These are phyloP conservation scores for Ammospiza nelsoni DNA, from an alignment of 2,113 vertebrate genomes.

Conservation along the genomic window DNA sequence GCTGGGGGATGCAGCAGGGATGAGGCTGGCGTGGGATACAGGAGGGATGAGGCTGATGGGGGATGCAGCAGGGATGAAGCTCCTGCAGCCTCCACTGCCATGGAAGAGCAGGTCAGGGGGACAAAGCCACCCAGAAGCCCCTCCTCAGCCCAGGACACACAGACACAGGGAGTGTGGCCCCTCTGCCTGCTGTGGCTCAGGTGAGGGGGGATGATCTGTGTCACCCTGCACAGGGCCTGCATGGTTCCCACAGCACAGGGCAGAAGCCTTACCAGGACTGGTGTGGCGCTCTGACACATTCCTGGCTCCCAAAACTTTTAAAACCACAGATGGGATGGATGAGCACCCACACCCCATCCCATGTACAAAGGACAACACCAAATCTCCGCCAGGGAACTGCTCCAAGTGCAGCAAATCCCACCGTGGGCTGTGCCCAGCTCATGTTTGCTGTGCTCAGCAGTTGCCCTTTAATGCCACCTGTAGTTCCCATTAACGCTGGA, in stretches of 20 bases:
- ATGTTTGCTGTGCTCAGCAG: background rate
- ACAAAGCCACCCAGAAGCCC: background rate
- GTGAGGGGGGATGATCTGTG: fast-evolving
- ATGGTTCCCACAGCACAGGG: fast-evolving
- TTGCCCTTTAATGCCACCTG: background rate
- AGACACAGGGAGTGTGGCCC: background rate
- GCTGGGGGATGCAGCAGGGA: background rate
- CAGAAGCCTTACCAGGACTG: background rate
- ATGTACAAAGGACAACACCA: fast-evolving
- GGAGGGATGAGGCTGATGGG: background rate
- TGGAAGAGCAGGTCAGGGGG: fast-evolving
- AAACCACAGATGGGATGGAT: fast-evolving
- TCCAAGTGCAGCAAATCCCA: background rate
- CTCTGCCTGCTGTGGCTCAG: fast-evolving
- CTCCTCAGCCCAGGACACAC: background rate
- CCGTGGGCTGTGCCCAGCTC: fast-evolving
- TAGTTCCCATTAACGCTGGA: background rate
- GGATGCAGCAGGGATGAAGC: background rate
- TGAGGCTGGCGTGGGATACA: background rate
- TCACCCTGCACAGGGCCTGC: background rate
- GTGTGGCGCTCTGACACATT: background rate
- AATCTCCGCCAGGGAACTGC: background rate
- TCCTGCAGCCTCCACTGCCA: background rate
- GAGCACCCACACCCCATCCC: fast-evolving
- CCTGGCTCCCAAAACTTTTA: background rate